These are phyloP conservation scores for Megaceryle torquata DNA, from an alignment of 2,113 vertebrate species.

Conservation along the genomic window DNA sequence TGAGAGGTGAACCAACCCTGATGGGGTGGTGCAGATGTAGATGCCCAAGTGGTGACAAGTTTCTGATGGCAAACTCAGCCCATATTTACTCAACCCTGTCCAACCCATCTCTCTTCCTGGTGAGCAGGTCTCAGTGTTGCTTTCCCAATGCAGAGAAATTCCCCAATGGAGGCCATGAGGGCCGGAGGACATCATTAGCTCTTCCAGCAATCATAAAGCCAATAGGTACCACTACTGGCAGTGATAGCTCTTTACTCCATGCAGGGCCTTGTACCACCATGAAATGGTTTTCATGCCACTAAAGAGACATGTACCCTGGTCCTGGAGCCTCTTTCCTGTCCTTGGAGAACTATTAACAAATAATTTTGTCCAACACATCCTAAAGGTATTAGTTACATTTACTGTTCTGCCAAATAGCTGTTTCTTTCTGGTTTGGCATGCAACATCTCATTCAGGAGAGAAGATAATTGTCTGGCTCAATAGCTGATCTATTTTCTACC, in stretches of 20 bases:
- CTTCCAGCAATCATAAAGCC: background rate
- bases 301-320: background rate
- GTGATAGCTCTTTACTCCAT: background rate
- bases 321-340: background rate
- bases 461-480: conserved; percentile 45
- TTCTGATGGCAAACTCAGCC: background rate
- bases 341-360: background rate
- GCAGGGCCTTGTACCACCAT: background rate
- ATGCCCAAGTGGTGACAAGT: background rate
- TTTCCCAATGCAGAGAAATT: background rate
- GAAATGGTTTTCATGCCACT: background rate
- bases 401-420: conserved; percentile 24
- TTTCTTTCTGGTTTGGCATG: conserved; percentile 50
- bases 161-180: background rate
- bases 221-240: background rate
- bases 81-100: rapidly evolving
- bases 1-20: no score
- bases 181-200: background rate
- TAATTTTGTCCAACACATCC: background rate
- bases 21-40: background rate
- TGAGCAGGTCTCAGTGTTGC: background rate
- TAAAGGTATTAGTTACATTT: conserved; percentile 22
- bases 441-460: conserved; percentile 5
- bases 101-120: background rate
- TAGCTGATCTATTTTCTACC: conserved; percentile 40